These are phyloP conservation scores for Enteromius anoplus DNA, from an alignment of 2,797 vertebrate species.

Conservation along the genomic window DNA sequence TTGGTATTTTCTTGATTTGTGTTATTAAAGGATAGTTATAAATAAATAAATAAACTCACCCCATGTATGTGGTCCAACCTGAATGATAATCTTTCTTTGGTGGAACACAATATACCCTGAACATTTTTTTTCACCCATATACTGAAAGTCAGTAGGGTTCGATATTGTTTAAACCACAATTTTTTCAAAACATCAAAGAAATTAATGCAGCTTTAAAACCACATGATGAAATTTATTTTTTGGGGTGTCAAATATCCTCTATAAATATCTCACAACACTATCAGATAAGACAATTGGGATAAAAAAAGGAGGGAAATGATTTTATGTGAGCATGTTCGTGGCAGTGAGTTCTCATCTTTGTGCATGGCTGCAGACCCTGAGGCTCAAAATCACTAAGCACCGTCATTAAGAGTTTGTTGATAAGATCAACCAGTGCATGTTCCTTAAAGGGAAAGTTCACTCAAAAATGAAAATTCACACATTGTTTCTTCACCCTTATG, in stretches of 20 bases:
- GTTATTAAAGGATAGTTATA: not conserved
- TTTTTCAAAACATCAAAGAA: not conserved
- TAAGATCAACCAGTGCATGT: slow-evolving; percentile 17
- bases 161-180: not conserved
- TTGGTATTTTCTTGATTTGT: not conserved
- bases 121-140: not conserved
- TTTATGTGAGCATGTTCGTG: slow-evolving; percentile 50
- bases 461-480: not conserved
- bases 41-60: not conserved
- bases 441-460: not conserved
- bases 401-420: slow-evolving; percentile 50
- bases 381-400: slow-evolving; percentile 58
- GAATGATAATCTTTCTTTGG: not conserved
- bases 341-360: slow-evolving; percentile 19
- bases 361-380: slow-evolving; percentile 53
- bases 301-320: not conserved
- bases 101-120: not conserved
- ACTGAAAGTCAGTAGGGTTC: not conserved
- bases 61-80: not conserved
- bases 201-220: not conserved
- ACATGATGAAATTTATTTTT: not conserved
- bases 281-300: not conserved
- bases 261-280: not conserved
- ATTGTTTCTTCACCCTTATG: not conserved
- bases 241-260: not conserved